These are phyloP conservation scores for Branchipolynoe longqiensis DNA, from an alignment of 2,888 invertebrate species.

Conservation along the genomic window DNA sequence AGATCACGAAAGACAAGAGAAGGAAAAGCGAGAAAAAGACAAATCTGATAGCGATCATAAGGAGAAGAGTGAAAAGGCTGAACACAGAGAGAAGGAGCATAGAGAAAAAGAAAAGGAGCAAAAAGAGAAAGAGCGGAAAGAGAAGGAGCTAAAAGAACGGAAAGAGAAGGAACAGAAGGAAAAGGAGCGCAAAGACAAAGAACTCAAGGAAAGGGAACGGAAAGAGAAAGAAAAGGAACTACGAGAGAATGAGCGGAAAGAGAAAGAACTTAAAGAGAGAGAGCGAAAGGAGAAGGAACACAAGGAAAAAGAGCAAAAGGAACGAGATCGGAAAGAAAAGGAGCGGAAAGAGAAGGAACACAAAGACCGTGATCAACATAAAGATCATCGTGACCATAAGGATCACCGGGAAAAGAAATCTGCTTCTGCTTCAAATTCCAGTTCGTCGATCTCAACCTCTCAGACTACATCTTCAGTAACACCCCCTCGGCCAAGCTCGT, in stretches of 20 bases:
- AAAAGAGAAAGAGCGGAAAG: neutral
- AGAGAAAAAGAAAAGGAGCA: neutral
- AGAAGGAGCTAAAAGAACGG: neutral
- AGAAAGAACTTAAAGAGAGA: neutral
- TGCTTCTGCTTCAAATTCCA: neutral
- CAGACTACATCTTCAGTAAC: constrained; percentile 56
- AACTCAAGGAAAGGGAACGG: neutral
- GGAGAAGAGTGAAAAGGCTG: neutral
- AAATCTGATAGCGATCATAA: neutral
- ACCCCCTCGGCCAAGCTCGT: constrained; percentile 55
- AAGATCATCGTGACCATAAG: constrained; percentile 28
- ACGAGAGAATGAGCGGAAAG: neutral
- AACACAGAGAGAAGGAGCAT: neutral
- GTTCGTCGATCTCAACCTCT: constrained; percentile 11
- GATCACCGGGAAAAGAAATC: constrained; percentile 44
- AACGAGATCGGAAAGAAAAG: neutral
- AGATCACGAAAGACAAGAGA: neutral
- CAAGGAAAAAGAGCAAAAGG: neutral
- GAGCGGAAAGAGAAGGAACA: constrained; percentile 2
- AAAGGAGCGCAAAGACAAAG: neutral
- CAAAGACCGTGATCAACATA: constrained; percentile 24
- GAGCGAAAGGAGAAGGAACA: constrained; percentile 7
- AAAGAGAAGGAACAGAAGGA: neutral
- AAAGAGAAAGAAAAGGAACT: neutral
- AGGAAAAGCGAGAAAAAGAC: neutral